Evolutionary conservation across 2,888 invertebrate species (phyloP), one percentile per base, ranked within the genome.

Genomic region (Sesia apiformis): DNA sequence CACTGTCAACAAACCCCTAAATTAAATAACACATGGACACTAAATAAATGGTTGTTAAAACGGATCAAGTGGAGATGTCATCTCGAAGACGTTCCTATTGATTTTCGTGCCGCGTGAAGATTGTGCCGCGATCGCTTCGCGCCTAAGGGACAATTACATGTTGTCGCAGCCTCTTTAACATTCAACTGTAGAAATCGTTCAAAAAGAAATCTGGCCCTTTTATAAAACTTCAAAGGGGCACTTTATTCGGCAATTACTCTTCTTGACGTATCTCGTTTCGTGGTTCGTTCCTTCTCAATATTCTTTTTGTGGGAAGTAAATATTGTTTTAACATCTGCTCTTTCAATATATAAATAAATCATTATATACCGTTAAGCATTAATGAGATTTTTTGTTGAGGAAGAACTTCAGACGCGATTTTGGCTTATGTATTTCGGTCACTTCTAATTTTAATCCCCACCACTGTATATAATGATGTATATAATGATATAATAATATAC

Each of bases 1-100:
- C 69, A 76, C 79, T 85, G 84, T 88, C 88, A 87, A 86, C 85
- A 87, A 87, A 86, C 82, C 71, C 69, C 75, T 69, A 72, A 66
- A 74, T 80, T 78, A 75, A 67, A 74, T 76, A 77, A 76, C 76
- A 63, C 60, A 56, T 57, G 56, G 60, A 58, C 56, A 61, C 57
- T 65, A 59, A 54, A 61, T 61, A 60, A 63, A 62, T 55, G 57
- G 59, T 59, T 64, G 59, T 63, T 62, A 63, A 64, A 64, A 58
- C 63, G 65, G 63, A 66, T 51, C 46, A 55, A 74, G 65, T 66
- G 64, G 69, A 70, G 65, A 70, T 53, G 62, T 68, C 69, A 74
- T 78, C 73, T 74, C 64, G 63, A 73, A 80, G 75, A 76, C 62
- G 72, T 70, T 64, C 65, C 76, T 87, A 88, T 87, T 78, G 87